Evolutionary conservation across 2,113 vertebrate species (phyloP).

Genomic region (Actinemys pallida): DNA sequence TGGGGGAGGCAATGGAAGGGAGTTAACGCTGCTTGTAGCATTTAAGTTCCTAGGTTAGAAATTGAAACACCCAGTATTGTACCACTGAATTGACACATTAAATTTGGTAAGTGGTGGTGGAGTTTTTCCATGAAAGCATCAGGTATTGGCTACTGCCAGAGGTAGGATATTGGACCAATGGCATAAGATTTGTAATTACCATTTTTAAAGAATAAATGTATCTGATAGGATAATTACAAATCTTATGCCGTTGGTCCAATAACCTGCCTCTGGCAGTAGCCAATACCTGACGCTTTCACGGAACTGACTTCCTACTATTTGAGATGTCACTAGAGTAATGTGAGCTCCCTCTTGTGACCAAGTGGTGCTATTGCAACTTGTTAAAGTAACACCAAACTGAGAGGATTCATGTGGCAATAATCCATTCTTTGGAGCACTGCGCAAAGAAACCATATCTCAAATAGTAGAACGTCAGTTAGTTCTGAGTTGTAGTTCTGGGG

Average conservation of each 20-base stretch:
- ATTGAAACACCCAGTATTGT: not conserved
- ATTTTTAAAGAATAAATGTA: not conserved
- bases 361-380: not conserved
- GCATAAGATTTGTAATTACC: not conserved
- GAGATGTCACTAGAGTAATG: not conserved
- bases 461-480: not conserved
- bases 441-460: not conserved
- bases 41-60: not conserved
- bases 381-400: not conserved
- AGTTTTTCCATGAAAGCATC: not conserved
- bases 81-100: not conserved
- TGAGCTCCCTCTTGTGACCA: conserved; percentile 63
- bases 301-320: too few species aligned
- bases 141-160: not conserved
- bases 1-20: not conserved
- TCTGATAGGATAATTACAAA: not conserved
- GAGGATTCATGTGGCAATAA: not conserved
- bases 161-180: not conserved
- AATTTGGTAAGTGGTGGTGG: not conserved
- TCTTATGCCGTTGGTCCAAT: too few species aligned
- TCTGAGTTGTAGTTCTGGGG: not conserved
- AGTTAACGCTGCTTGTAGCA: not conserved
- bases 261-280: too few species aligned
- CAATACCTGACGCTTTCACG: too few species aligned
- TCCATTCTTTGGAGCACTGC: not conserved